Evolutionary conservation across 2,113 vertebrate genomes (phyloP).

Genomic region (Acanthisitta chloris): DNA sequence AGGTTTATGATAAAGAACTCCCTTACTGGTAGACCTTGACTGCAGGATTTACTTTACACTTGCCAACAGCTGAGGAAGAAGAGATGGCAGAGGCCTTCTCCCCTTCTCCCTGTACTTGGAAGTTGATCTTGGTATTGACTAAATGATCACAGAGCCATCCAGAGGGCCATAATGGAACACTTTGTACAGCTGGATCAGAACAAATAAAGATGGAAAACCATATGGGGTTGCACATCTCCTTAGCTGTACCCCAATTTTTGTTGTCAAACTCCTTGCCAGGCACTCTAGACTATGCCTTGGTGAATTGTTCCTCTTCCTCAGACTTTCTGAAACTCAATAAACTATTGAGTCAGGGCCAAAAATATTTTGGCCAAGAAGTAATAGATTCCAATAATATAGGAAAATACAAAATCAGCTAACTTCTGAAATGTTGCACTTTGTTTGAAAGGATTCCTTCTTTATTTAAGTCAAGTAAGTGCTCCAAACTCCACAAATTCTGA

Average conservation of each 20-base stretch:
- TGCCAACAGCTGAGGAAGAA: background rate
- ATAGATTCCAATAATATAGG: background rate
- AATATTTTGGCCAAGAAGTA: background rate
- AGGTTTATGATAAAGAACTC: background rate
- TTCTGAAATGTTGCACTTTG: background rate
- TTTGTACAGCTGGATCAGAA: background rate
- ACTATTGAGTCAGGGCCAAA: too few species aligned
- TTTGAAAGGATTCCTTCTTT: background rate
- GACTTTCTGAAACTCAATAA: background rate
- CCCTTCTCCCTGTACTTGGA: background rate
- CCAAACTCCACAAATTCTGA: background rate
- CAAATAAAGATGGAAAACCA: background rate
- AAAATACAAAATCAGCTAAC: background rate
- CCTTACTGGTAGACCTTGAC: background rate
- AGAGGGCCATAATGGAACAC: background rate
- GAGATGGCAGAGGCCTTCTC: background rate
- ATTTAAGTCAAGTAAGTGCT: background rate
- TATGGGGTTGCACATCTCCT: background rate
- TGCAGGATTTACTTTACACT: background rate
- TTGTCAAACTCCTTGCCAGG: background rate
- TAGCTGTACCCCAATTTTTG: background rate
- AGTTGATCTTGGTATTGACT: background rate
- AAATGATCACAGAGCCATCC: background rate
- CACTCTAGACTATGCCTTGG: background rate
- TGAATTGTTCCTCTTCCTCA: background rate